phyloP scores from a whole-genome alignment of 2,113 vertebrate genomes.

The Meriones unguiculatus region DNA sequence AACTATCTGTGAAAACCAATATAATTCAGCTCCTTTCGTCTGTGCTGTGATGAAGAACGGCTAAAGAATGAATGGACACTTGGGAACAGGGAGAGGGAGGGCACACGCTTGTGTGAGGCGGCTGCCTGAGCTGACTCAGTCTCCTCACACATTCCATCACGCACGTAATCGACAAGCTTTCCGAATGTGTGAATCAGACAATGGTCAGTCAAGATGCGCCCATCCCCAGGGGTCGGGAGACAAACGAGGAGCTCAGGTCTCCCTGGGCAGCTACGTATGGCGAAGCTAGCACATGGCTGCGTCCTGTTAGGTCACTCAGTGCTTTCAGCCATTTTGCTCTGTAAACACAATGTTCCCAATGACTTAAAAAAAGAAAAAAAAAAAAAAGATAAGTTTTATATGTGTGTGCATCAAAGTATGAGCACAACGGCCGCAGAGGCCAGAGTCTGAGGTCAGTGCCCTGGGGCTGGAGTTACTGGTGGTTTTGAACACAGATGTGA shows the following conservation, averaged over 20 bases:
- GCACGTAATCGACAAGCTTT: background rate
- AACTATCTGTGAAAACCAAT: background rate
- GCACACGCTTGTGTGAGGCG: background rate
- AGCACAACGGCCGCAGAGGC: background rate
- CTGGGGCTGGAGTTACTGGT: background rate
- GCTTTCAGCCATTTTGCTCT: background rate
- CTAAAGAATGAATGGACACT: background rate
- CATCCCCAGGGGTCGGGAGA: background rate
- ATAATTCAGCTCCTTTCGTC: background rate
- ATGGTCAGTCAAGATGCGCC: background rate
- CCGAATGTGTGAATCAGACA: background rate
- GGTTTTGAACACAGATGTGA: background rate
- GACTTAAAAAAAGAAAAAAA: too few relatives aligned
- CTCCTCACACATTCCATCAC: background rate
- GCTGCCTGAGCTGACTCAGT: background rate
- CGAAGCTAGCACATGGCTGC: too few relatives aligned
- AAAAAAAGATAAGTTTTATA: background rate
- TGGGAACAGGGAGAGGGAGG: background rate
- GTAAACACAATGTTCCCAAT: background rate
- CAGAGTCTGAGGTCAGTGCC: background rate
- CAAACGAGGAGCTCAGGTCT: background rate
- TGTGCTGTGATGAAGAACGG: background rate
- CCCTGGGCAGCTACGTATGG: background rate
- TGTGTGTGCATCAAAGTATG: background rate
- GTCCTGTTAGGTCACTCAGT: background rate